Conservation (phyloP, 2,113 vertebrate species). For the Serinus canaria region DNA sequence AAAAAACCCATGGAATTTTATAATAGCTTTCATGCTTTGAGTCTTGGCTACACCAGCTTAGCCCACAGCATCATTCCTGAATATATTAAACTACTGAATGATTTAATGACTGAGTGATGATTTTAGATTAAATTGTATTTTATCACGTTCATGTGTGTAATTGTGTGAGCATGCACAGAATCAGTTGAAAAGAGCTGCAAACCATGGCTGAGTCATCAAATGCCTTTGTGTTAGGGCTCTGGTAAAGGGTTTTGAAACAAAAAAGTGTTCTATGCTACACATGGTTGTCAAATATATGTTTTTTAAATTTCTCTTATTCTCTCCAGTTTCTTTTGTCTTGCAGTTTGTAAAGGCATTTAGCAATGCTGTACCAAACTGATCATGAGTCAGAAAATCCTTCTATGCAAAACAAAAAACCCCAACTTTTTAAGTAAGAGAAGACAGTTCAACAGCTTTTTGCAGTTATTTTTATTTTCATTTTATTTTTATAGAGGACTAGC, state of each 20-base stretch:
- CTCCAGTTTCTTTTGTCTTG: neutral
- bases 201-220: slow-evolving; percentile 11
- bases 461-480: neutral
- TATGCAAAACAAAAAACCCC: neutral
- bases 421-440: neutral
- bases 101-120: slow-evolving; percentile 56
- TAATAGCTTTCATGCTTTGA: slow-evolving; percentile 31
- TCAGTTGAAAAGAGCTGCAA: neutral
- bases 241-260: neutral
- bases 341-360: neutral
- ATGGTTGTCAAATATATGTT: neutral
- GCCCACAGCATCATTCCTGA: slow-evolving; percentile 61
- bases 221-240: neutral
- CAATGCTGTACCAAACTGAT: neutral
- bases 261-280: neutral
- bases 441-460: neutral
- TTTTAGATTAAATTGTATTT: slow-evolving; percentile 59
- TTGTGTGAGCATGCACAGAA: slow-evolving; percentile 33
- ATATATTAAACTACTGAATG: slow-evolving; percentile 60
- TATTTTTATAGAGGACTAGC: neutral
- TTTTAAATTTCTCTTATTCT: neutral
- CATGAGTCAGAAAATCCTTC: neutral
- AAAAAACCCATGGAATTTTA: neutral
- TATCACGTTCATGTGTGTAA: slow-evolving; percentile 31
- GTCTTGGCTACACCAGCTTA: slow-evolving; percentile 11